Evolutionary conservation across 2,797 vertebrate genomes (phyloP).

Genomic region (Euphonia xanthogaster): DNA sequence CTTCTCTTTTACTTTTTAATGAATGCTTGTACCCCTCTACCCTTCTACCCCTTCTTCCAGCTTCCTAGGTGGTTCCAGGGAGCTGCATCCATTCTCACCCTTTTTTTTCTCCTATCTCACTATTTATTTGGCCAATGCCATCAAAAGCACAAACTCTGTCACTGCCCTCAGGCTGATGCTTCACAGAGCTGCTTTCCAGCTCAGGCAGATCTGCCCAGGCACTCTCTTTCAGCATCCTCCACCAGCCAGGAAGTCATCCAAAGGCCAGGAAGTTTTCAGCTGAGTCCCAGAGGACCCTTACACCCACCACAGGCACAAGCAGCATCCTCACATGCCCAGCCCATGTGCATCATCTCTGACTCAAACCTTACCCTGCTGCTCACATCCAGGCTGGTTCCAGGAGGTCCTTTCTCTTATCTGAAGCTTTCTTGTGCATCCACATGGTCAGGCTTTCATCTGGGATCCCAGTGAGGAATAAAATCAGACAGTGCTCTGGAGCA

Average conservation of each 20-base stretch:
- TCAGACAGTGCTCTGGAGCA: not conserved
- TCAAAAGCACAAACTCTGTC: not conserved
- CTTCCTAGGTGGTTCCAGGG: not conserved
- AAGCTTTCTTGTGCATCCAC: not conserved
- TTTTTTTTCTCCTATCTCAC: not conserved
- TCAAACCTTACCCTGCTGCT: not conserved
- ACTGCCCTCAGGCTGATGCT: not conserved
- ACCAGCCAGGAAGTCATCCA: not conserved
- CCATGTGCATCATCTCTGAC: not conserved
- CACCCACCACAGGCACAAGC: not conserved
- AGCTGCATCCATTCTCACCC: not conserved
- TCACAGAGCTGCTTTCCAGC: not conserved
- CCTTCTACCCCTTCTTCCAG: not conserved
- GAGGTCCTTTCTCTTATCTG: not conserved
- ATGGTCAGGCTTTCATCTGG: not conserved
- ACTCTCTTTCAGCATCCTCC: not conserved
- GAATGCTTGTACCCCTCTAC: not conserved
- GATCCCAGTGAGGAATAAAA: not conserved
- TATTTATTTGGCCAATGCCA: not conserved
- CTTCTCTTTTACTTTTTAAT: not conserved
- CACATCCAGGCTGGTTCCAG: not conserved
- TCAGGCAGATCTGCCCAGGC: not conserved
- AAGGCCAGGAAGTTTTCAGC: not conserved
- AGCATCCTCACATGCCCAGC: not conserved
- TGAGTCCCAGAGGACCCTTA: not conserved